Evolutionary conservation across 1,140 invertebrate species (phyloP).

Genomic region (Cotesia typhae): DNA sequence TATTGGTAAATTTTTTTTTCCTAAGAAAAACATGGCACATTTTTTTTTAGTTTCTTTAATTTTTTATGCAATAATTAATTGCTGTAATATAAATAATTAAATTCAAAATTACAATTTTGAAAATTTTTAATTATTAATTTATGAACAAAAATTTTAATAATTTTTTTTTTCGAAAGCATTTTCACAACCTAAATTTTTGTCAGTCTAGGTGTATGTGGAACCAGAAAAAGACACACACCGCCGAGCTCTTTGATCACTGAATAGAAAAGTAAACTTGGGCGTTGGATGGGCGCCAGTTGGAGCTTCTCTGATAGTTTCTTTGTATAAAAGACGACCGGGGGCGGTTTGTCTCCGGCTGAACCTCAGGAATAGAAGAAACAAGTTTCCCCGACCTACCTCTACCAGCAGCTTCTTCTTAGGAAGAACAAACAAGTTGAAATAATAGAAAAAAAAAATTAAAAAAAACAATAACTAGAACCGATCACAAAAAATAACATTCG

Average conservation of each 20-base stretch:
- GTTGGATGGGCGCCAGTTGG: constrained; percentile 16
- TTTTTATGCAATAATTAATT: too few species aligned
- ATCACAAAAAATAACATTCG: not conserved
- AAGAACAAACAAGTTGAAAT: too few species aligned
- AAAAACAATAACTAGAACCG: not conserved
- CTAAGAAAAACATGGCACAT: too few species aligned
- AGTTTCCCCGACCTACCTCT: not conserved
- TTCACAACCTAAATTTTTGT: too few species aligned
- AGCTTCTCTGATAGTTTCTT: constrained; percentile 25
- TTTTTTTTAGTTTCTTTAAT: too few species aligned
- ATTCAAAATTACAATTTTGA: too few species aligned
- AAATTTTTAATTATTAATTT: too few species aligned
- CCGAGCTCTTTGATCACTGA: constrained; percentile 15
- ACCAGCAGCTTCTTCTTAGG: not conserved
- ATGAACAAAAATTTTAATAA: too few species aligned
- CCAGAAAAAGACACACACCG: constrained; percentile 10
- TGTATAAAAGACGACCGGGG: constrained; percentile 13
- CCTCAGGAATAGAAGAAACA: not conserved
- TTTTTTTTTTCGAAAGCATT: too few species aligned
- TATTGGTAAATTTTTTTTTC: too few species aligned
- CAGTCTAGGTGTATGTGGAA: not conserved
- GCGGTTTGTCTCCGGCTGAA: not conserved
- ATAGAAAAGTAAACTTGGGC: constrained; percentile 24
- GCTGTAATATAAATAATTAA: too few species aligned
- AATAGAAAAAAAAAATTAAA: not conserved